phyloP scores from a whole-genome alignment of 2,888 invertebrate genomes.

The Acleris laterana region DNA sequence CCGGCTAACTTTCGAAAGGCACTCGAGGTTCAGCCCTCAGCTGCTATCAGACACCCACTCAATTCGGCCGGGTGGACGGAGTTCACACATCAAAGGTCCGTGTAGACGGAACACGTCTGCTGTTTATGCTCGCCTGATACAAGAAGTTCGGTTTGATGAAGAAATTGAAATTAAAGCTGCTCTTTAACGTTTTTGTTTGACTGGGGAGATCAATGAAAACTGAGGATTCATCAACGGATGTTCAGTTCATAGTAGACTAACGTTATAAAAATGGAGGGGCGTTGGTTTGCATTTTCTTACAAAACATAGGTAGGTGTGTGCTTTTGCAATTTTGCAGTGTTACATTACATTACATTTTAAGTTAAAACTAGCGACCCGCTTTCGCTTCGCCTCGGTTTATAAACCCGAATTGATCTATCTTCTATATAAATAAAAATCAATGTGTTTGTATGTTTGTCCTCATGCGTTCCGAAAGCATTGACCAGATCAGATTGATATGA shows the following conservation, averaged over 20 bases:
- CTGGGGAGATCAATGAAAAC: conserved; percentile 21
- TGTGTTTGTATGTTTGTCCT: too few species aligned
- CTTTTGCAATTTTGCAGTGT: too few species aligned
- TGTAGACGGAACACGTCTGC: conserved; percentile 41
- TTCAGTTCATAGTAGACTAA: neutral
- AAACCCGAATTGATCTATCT: too few species aligned
- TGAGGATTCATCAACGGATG: conserved; percentile 1
- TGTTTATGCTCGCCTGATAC: conserved; percentile 56
- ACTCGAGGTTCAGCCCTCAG: conserved; percentile 49
- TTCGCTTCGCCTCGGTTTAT: too few species aligned
- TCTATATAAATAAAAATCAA: too few species aligned
- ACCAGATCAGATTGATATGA: too few species aligned
- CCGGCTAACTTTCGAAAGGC: conserved; percentile 62
- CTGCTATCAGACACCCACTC: conserved; percentile 48
- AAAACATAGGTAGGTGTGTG: too few species aligned
- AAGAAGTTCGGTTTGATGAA: conserved; percentile 38
- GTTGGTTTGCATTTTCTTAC: too few species aligned
- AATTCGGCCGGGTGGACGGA: conserved; percentile 47
- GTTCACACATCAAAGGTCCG: conserved; percentile 45
- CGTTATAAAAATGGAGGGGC: too few species aligned
- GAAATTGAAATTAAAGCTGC: conserved; percentile 37
- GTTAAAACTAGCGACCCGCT: too few species aligned
- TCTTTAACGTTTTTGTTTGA: conserved; percentile 28
- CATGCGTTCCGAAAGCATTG: too few species aligned
- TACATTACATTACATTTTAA: too few species aligned